Evolutionary conservation across 2,797 vertebrate species (phyloP).

Genomic region (Crossoptilon crossoptilon): DNA sequence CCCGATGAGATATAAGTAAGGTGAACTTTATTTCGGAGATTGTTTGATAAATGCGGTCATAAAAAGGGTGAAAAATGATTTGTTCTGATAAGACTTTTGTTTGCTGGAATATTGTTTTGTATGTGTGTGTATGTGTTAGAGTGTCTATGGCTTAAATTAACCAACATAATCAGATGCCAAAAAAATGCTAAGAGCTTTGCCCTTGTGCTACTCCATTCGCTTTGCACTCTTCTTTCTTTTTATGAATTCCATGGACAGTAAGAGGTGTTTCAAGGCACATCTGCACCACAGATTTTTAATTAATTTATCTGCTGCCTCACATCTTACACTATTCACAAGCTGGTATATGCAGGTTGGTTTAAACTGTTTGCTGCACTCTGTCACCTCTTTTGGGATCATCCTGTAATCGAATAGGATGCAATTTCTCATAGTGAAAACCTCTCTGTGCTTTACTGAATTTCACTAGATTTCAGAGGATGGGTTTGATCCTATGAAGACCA

Average conservation of each 20-base stretch:
- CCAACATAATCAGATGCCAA: constrained; percentile 23
- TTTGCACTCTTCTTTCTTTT: constrained; percentile 8
- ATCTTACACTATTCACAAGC: constrained; percentile 16
- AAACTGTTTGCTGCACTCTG: constrained; percentile 33
- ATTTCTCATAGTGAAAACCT: constrained; percentile 25
- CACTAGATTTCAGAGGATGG: background rate
- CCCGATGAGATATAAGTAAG: constrained; percentile 2
- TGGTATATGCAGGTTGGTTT: constrained; percentile 33
- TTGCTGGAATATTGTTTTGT: background rate
- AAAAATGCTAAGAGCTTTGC: background rate
- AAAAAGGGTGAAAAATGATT: constrained; percentile 34
- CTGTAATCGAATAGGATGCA: constrained; percentile 41
- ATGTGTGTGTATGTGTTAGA: background rate
- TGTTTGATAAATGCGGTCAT: constrained; percentile 39
- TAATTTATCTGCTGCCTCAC: constrained; percentile 61
- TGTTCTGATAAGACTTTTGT: background rate
- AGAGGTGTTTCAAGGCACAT: constrained; percentile 11
- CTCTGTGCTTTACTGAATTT: constrained; percentile 43
- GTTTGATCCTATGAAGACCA: background rate
- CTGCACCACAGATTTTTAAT: constrained; percentile 49
- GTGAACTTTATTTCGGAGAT: constrained; percentile 51
- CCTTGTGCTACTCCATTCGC: background rate
- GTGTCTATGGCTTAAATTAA: constrained; percentile 39
- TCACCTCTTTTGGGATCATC: constrained; percentile 61
- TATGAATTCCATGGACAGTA: background rate